Conservation (phyloP, 1,140 invertebrate genomes). For the Drosophila leontia region DNA sequence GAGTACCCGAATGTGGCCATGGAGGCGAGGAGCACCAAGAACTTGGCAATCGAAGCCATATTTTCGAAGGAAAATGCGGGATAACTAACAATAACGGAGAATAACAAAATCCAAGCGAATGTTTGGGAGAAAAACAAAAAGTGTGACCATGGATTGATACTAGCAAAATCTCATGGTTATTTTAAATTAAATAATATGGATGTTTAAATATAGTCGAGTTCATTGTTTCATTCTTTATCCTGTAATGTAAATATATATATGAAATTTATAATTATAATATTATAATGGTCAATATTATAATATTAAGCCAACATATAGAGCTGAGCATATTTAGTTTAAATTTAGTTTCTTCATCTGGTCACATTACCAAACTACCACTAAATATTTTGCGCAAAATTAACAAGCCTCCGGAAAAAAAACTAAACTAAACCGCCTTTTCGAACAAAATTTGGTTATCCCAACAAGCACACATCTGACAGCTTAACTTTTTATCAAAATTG, state of each 20-base stretch:
- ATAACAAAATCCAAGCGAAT: neutral
- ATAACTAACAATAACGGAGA: neutral
- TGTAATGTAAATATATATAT: too few species aligned
- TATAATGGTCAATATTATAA: too few species aligned
- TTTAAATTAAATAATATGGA: neutral
- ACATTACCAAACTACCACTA: neutral
- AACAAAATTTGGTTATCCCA: neutral
- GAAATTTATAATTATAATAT: too few species aligned
- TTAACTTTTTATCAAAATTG: neutral
- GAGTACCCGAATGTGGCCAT: conserved; percentile 66
- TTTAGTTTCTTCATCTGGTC: neutral
- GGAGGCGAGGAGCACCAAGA: conserved; percentile 60
- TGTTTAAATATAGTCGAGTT: neutral
- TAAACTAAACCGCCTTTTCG: neutral
- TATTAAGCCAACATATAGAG: neutral
- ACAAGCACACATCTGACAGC: neutral
- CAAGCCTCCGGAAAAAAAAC: neutral
- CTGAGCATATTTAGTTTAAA: too few species aligned
- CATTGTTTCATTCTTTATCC: neutral
- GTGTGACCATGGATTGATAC: neutral
- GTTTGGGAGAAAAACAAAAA: neutral
- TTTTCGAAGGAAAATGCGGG: neutral
- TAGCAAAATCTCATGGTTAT: neutral
- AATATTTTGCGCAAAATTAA: conserved; percentile 16
- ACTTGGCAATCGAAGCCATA: conserved; percentile 66